Evolutionary conservation across 2,888 invertebrate genomes (phyloP), one percentile per base, ranked within the genome.

Genomic region (Phengaris arion): DNA sequence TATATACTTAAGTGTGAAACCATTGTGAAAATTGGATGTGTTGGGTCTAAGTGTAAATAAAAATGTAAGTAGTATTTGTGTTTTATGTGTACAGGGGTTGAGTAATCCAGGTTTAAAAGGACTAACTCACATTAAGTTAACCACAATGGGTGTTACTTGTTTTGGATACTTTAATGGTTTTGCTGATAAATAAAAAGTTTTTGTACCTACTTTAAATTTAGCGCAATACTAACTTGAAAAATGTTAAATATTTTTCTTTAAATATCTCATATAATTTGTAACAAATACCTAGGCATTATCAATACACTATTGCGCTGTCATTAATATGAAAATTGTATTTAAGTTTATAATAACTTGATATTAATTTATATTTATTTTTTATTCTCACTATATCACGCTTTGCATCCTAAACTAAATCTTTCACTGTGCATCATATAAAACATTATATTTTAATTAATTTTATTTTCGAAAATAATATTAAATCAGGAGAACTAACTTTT

Each of bases 31-130:
- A n/a, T 69, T 48, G 46, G 69, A n/a, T 48, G 69, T 15, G 69
- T 59, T 15, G 22, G 22, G 8, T 15, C 2, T 15, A 48, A 48
- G 68, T 64, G 64, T 52, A 51, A 46, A 68, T 46, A 69, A 12
- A 52, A 69, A 54, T 69, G 54, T 75, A 69, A 75, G 68, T 69
- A 76, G 59, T 72, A 75, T 69, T 22, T 76, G 22, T 52, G 35
- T 74, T 64, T 9, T 74, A 59, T 55, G 54, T 79, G 79, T 79
- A 74, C 74, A 46, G 59, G 75, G 77, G 74, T 78, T 0, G 22
- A 75, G 55, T 57, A 75, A 73, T n/a, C 54, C 52, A n/a, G 75
- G 78, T 76, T 72, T 79, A 77, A 77, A 79, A 79, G 64, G 69
- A 72, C 75, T 72, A 64, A 74, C 68, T 72, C 76, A 46, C 59